These are phyloP conservation scores for Condylura cristata DNA, from an alignment of 2,113 vertebrate genomes.

Conservation along the genomic window DNA sequence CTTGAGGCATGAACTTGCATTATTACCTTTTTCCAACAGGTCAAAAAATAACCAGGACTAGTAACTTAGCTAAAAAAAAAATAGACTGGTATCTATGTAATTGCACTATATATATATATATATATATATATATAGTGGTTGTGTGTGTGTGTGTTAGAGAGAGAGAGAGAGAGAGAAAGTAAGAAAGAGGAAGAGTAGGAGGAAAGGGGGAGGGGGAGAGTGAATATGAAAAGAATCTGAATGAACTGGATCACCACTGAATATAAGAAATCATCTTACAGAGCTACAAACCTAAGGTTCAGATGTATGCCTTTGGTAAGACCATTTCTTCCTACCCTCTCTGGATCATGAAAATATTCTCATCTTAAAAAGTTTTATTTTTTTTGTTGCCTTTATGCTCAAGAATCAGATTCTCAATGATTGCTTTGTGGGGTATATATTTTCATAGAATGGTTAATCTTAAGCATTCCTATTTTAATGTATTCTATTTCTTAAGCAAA, in stretches of 20 bases:
- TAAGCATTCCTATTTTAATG: conserved; percentile 35
- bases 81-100: background rate
- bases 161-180: background rate
- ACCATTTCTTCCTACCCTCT: background rate
- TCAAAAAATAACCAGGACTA: background rate
- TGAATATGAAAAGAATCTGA: background rate
- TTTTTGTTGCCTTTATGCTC: background rate
- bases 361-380: conserved; percentile 39
- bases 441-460: background rate
- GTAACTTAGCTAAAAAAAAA: conserved; percentile 4
- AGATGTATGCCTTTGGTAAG: background rate
- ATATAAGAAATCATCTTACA: too few relatives aligned
- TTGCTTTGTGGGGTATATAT: background rate
- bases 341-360: background rate
- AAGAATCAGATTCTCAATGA: conserved; percentile 33
- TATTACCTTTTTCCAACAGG: background rate
- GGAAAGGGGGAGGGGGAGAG: background rate
- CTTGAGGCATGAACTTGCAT: background rate
- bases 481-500: background rate
- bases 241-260: too few relatives aligned
- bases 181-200: background rate
- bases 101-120: too few relatives aligned
- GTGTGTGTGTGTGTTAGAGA: background rate
- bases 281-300: background rate
- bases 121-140: too few relatives aligned